phyloP scores from a whole-genome alignment of 2,797 vertebrate species.

The Threskiornis aethiopicus region DNA sequence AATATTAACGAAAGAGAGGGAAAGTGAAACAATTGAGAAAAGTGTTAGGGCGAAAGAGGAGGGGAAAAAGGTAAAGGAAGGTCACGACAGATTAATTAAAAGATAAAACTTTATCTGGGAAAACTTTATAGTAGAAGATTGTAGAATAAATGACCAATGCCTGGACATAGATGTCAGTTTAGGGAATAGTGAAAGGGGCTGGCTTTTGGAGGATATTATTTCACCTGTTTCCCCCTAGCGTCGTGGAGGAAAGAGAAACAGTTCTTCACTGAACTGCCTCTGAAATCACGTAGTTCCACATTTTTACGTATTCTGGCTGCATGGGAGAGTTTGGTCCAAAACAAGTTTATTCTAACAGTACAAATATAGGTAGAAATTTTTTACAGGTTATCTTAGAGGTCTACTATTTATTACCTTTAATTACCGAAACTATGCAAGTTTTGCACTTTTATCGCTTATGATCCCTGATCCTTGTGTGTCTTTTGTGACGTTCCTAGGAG shows the following conservation, averaged over 20 bases:
- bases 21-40: neutral
- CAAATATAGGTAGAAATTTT: neutral
- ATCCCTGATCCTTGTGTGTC: neutral
- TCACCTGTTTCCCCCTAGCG: neutral
- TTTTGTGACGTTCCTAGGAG: neutral
- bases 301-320: neutral
- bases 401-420: neutral
- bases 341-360: neutral
- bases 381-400: fast-evolving
- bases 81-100: neutral
- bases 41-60: neutral
- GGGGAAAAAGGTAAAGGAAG: neutral
- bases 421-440: neutral
- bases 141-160: neutral
- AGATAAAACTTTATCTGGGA: neutral
- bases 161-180: neutral
- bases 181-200: neutral
- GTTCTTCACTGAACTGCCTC: neutral
- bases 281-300: neutral
- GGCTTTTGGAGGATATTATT: neutral
- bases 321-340: neutral
- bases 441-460: neutral
- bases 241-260: neutral
- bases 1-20: neutral
- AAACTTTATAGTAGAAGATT: neutral